Base-by-base conservation (phyloP, 2,113 vertebrate species). In the Percopsis transmontana region DNA sequence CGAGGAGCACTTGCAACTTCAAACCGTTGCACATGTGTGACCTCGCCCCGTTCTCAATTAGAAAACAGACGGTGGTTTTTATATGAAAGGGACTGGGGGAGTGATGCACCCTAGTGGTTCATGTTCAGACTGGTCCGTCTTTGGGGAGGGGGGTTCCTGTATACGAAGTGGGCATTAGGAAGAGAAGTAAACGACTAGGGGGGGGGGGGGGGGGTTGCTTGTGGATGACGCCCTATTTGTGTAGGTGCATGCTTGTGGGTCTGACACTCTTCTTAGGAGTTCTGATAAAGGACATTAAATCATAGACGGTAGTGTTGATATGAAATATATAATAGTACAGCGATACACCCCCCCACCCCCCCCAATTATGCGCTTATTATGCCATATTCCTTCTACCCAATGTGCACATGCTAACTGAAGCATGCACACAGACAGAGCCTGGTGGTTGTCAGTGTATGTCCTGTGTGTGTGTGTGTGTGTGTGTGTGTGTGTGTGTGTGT, bases 11-110 rank as follows among this genome's bases (percentile, higher is more conserved):
- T 58, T 13, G 15, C 73, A 58, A 62, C 59, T 27, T 68, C 41
- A 74, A 58, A 80, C 57, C 56, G 71, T 65, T 68, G 51, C 8
- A 47, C 41, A 21, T 53, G 67, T 72, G 64, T 54, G 62, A 58
- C 57, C 56, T 65, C 66, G 13, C 14, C 48, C 16, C 33, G 44
- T 62, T 77, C 59, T 74, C 50, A 13, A 9, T 8, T 20, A 52
- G 10, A 21, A 52, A 0, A 44, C 63, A 20, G 33, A 61, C 20
- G n/a, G n/a, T 45, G 15, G 42, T 16, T 51, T 59, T 50, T 50
- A 23, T n/a, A n/a, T 45, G 61, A 52, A 50, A 20, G 9, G 16
- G 47, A 52, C 14, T 5, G 0, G 27, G 38, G 39, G 48, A 2
- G 3, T 19, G 21, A 16, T 42, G 47, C 14, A 68, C 42, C 58